A percentile compares a stretch with the other conserved stretches of the same genome.
Conservation (phyloP, 2,113 vertebrate genomes). For the Erythrolamprus reginae region DNA sequence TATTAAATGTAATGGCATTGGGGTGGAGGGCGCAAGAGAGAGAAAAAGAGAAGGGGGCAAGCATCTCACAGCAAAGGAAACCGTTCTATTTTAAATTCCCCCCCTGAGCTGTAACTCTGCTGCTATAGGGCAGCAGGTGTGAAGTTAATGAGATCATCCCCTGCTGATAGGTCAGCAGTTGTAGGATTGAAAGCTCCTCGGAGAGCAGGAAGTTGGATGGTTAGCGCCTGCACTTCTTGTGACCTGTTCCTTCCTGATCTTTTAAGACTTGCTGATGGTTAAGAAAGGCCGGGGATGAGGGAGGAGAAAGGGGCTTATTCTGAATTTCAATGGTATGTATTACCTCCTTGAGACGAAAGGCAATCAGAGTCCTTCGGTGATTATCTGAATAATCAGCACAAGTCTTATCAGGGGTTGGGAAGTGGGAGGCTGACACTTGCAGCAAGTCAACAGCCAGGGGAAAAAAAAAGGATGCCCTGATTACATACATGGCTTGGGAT, state of each 20-base stretch:
- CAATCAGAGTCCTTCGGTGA: slow-evolving; percentile 61
- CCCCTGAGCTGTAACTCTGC: slow-evolving; percentile 61
- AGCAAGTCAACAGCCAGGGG: slow-evolving; percentile 3
- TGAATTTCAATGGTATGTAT: slow-evolving; percentile 54
- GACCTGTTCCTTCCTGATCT: slow-evolving; percentile 52
- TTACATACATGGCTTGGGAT: slow-evolving; percentile 37
- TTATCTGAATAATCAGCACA: slow-evolving; percentile 58
- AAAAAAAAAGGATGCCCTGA: slow-evolving; percentile 26
- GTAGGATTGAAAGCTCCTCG: slow-evolving; percentile 72
- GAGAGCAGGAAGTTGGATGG: slow-evolving; percentile 72
- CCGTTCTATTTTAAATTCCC: slow-evolving; percentile 54
- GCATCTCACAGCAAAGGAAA: slow-evolving; percentile 38
- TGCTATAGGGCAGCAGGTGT: slow-evolving; percentile 86
- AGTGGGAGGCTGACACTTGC: slow-evolving; percentile 44
- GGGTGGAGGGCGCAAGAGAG: neutral
- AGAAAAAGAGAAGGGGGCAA: neutral
- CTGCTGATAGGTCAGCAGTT: slow-evolving; percentile 78
- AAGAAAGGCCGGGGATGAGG: slow-evolving; percentile 33
- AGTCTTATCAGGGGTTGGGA: slow-evolving; percentile 52
- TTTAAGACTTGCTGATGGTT: slow-evolving; percentile 43
- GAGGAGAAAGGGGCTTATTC: slow-evolving; percentile 8
- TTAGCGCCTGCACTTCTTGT: slow-evolving; percentile 57
- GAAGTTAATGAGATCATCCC: slow-evolving; percentile 80
- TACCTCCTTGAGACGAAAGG: slow-evolving; percentile 62
- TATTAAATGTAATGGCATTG: neutral